Conservation (phyloP, 2,113 vertebrate species). For the Paralichthys olivaceus region DNA sequence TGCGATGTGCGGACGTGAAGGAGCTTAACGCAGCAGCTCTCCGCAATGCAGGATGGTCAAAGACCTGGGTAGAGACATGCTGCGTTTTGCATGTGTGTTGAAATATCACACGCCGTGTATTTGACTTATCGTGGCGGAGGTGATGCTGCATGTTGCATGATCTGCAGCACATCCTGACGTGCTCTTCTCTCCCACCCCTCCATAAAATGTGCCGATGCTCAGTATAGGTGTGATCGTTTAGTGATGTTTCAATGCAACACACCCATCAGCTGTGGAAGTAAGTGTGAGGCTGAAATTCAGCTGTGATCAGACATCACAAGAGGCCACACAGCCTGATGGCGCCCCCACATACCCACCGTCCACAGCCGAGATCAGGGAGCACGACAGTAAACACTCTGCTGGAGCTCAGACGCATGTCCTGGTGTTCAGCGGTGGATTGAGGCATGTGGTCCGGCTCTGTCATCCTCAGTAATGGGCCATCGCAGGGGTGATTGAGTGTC, state of each 20-base stretch:
- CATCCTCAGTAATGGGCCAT: neutral
- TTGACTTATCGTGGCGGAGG: slow-evolving; percentile 11
- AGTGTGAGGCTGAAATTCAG: too few relatives aligned
- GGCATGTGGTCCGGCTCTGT: neutral
- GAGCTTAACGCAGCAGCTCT: slow-evolving; percentile 39
- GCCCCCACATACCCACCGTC: too few relatives aligned
- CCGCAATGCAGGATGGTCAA: slow-evolving; percentile 77
- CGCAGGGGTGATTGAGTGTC: neutral
- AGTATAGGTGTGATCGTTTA: too few relatives aligned
- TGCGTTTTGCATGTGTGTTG: neutral
- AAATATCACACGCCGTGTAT: neutral
- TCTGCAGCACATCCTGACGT: slow-evolving; percentile 38
- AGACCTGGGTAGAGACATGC: neutral
- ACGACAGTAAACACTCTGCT: too few relatives aligned
- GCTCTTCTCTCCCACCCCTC: slow-evolving; percentile 9
- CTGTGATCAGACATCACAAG: neutral
- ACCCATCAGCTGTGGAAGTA: neutral
- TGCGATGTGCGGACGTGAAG: slow-evolving; percentile 44
- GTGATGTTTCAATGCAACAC: neutral
- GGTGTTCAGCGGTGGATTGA: too few relatives aligned
- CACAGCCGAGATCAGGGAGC: too few relatives aligned
- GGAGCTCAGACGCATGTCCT: neutral
- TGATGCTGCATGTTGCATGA: slow-evolving; percentile 39
- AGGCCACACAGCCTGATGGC: neutral
- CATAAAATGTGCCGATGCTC: too few relatives aligned